These are phyloP conservation scores for Diorhabda elongata DNA, from an alignment of 1,140 invertebrate species.

Conservation along the genomic window DNA sequence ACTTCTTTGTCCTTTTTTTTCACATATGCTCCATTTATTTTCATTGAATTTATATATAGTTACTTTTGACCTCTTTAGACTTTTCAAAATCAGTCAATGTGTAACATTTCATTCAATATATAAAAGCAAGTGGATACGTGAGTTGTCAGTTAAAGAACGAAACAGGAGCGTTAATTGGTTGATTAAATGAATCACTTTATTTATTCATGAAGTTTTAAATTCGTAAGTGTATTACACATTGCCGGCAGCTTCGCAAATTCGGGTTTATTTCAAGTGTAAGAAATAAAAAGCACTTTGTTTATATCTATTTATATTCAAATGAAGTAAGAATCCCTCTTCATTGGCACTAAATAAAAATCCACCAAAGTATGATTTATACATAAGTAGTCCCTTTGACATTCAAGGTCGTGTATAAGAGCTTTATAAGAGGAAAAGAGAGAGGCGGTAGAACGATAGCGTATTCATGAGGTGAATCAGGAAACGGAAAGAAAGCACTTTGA, in stretches of 20 bases:
- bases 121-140: too few species aligned
- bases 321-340: constrained; percentile 24
- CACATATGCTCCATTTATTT: too few species aligned
- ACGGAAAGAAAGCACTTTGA: constrained; percentile 32
- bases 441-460: constrained; percentile 23
- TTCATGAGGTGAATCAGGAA: constrained; percentile 34
- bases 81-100: too few species aligned
- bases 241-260: not conserved
- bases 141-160: too few species aligned
- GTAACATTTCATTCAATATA: too few species aligned
- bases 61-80: too few species aligned
- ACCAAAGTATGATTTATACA: constrained; percentile 32
- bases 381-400: constrained; percentile 28
- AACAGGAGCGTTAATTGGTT: too few species aligned
- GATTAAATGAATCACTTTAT: too few species aligned
- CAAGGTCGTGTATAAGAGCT: constrained; percentile 27
- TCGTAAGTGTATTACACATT: not conserved
- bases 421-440: constrained; percentile 25
- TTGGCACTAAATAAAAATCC: constrained; percentile 27
- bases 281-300: constrained; percentile 21
- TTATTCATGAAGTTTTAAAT: too few species aligned
- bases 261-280: constrained; percentile 1
- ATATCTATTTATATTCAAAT: constrained; percentile 28
- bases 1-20: too few species aligned
- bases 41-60: too few species aligned